Base-by-base conservation (phyloP, 2,797 vertebrate species). In the Myotis daubentonii region DNA sequence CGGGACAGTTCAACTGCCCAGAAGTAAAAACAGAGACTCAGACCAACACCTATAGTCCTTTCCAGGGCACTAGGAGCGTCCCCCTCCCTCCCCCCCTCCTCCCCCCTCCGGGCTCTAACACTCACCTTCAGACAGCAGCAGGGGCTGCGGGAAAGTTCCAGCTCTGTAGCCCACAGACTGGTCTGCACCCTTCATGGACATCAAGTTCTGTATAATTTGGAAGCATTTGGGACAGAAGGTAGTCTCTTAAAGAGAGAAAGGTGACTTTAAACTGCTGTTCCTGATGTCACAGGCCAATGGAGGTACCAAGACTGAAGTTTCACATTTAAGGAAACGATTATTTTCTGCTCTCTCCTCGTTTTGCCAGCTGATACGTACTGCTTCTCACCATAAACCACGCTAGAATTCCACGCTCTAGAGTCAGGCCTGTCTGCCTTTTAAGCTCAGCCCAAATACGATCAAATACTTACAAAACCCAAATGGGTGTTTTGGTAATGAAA, bases 221-320 rank as follows among this genome's bases (percentile, higher is more conserved):
- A 55, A 66, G 36, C 38, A 30, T 1, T 6, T 49, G 6, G 47
- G 33, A 90, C 51, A 86, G 47, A 74, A 72, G n/a, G 17, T 22
- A 62, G 15, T 49, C 88, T 92, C 47, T 68, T 92, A 76, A 86
- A 4, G 30, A 47, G 20, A 62, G 57, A 95, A 80, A 70, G 7
- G 25, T 36, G 28, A 68, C 38, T 84, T 80, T 47, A 88, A 76
- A 49, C 71, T 55, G 25, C 41, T 8, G 38, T 68, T 91, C 71
- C 49, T 53, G 8, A 66, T 47, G 30, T 60, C 51, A 90, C 5
- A 49, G 68, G 86, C n/a, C 70, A n/a, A 65, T 44, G 41, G 30
- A 62, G 33, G 60, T 28, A 94, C 13, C 49, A 57, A 86, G 30
- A 55, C 49, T 81, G 94, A 85, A 95, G 74, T 13, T 66, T 71